Evolutionary conservation across 2,888 invertebrate genomes (phyloP).

Genomic region (Zaprionus bogoriensis): DNA sequence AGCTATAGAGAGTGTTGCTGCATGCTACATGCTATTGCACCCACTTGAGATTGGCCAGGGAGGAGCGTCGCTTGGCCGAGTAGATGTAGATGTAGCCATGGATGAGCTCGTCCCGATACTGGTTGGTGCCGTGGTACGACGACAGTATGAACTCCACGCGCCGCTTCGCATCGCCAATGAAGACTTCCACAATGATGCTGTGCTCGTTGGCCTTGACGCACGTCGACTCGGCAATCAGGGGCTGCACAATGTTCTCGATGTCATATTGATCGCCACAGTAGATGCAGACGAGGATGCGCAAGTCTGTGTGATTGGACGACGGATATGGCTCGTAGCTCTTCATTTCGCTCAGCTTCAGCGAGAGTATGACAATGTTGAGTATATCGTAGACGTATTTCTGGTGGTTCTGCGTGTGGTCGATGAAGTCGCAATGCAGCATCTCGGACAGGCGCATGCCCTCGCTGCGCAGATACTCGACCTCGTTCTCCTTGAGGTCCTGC

Average conservation of each 20-base stretch:
- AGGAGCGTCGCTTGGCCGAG: conserved; percentile 97
- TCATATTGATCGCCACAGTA: conserved; percentile 98
- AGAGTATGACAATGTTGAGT: conserved; percentile 82
- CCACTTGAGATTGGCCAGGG: conserved; percentile 94
- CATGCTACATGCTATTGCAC: too few species aligned
- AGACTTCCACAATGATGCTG: conserved; percentile 95
- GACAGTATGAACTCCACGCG: conserved; percentile 95
- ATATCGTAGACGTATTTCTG: conserved; percentile 83
- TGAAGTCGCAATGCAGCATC: conserved; percentile 85
- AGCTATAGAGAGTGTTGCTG: too few species aligned
- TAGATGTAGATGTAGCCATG: conserved; percentile 98
- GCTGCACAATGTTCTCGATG: conserved; percentile 93
- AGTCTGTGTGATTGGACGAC: conserved; percentile 81
- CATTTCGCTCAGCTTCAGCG: conserved; percentile 81
- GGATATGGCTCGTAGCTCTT: conserved; percentile 82
- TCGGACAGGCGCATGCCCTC: conserved; percentile 95
- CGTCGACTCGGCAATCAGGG: conserved; percentile 91
- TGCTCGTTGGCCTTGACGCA: conserved; percentile 88
- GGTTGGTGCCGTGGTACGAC: conserved; percentile 96
- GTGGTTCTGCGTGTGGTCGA: conserved; percentile 82
- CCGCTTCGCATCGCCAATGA: conserved; percentile 94
- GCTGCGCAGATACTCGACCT: conserved; percentile 91
- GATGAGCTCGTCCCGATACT: conserved; percentile 94
- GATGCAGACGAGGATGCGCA: conserved; percentile 95
- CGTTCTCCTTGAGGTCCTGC: conserved; percentile 92